These are phyloP conservation scores for Erebia aethiops DNA, from an alignment of 2,888 invertebrate genomes.

Conservation along the genomic window DNA sequence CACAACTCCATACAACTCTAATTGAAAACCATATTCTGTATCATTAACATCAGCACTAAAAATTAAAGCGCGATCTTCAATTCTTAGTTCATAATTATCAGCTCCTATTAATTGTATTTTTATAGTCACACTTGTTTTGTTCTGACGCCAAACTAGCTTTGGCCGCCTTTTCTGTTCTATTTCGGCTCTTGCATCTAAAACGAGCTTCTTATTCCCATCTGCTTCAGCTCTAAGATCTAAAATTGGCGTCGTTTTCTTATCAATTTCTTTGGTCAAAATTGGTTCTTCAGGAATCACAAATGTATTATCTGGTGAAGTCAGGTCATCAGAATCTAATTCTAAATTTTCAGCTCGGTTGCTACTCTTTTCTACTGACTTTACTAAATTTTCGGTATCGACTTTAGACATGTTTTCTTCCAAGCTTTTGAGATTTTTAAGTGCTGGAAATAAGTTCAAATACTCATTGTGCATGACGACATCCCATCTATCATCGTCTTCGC, in stretches of 20 bases:
- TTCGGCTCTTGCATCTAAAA: slow-evolving; percentile 18
- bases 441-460: slow-evolving; percentile 37
- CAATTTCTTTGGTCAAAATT: not conserved
- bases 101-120: slow-evolving; percentile 66
- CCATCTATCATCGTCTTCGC: slow-evolving; percentile 53
- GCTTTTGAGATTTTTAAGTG: slow-evolving; percentile 14
- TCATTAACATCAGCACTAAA: slow-evolving; percentile 57
- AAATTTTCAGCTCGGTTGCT: slow-evolving; percentile 13
- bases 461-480: slow-evolving; percentile 51
- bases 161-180: slow-evolving; percentile 53
- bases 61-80: slow-evolving; percentile 52
- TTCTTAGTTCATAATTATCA: slow-evolving; percentile 58
- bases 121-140: slow-evolving; percentile 52
- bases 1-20: slow-evolving; percentile 68
- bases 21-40: slow-evolving; percentile 59
- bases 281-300: slow-evolving; percentile 28
- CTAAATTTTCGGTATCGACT: not conserved
- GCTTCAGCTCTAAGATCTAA: not conserved
- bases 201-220: not conserved
- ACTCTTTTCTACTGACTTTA: not conserved
- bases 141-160: slow-evolving; percentile 68
- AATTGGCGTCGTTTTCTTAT: not conserved
- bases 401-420: slow-evolving; percentile 11
- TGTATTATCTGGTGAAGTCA: slow-evolving; percentile 44
- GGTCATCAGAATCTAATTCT: slow-evolving; percentile 55